Evolutionary conservation across 2,113 vertebrate species (phyloP).

Genomic region (Datnioides undecimradiatus): DNA sequence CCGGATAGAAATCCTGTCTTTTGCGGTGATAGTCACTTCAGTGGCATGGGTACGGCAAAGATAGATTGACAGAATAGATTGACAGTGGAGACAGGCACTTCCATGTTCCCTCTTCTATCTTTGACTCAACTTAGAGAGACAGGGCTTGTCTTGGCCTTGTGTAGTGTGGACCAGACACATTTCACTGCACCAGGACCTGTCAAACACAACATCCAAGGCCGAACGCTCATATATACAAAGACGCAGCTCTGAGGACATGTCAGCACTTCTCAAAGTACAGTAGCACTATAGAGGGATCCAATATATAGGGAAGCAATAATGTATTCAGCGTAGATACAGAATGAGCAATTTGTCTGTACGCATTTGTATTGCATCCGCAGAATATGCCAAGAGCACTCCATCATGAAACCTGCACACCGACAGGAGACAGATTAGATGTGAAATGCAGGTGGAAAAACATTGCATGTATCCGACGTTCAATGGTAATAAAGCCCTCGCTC

Average conservation of each 20-base stretch:
- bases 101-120: slow-evolving; percentile 58
- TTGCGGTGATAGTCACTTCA: slow-evolving; percentile 54
- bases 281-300: not conserved
- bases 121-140: slow-evolving; percentile 56
- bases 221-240: slow-evolving; percentile 3
- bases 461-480: slow-evolving; percentile 12
- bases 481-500: slow-evolving; percentile 21
- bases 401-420: not conserved
- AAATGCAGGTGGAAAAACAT: slow-evolving; percentile 18
- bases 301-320: not conserved
- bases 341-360: not conserved
- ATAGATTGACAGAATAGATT: slow-evolving; percentile 59
- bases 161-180: slow-evolving; percentile 57
- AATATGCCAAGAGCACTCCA: not conserved
- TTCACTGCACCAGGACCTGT: slow-evolving; percentile 59
- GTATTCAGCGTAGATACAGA: not conserved
- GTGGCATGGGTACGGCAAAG: slow-evolving; percentile 13
- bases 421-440: slow-evolving; percentile 1
- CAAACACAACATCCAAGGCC: slow-evolving; percentile 54
- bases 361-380: not conserved
- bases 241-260: slow-evolving; percentile 29
- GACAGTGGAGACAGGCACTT: slow-evolving; percentile 67
- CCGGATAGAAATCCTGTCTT: slow-evolving; percentile 16
- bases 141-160: slow-evolving; percentile 55
- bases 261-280: slow-evolving; percentile 21